Evolutionary conservation across 2,888 invertebrate genomes (phyloP), one percentile per base, ranked within the genome.

Genomic region (Drosophila ustulata): DNA sequence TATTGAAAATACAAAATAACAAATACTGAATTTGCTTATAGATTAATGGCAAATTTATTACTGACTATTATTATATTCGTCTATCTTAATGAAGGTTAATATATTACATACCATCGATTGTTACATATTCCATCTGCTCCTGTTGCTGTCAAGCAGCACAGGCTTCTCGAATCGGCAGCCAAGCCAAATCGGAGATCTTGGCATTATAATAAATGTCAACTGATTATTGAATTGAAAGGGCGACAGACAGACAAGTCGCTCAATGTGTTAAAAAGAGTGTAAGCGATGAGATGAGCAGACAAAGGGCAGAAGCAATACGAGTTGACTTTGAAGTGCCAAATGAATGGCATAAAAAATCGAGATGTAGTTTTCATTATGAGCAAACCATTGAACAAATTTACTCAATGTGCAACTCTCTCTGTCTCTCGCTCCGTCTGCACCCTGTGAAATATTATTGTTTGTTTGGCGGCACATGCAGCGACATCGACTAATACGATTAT

Each of bases 361-460:
- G 58, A 61, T 66, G 45, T 85, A 70, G 70, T 73, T 78, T 75
- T 78, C 70, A 83, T 83, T 89, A 72, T 82, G 50, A 70, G 65
- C 72, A 58, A 88, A 50, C 86, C 88, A 89, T 88, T 89, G 88
- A 83, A 88, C 86, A 89, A 88, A 89, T 83, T 79, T 88, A 56
- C 62, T 66, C 75, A 25, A 52, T 57, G 37, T 65, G 39, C 28
- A 47, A 37, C 11, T 37, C 30, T 11, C 8, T 26, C 23, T 28
- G 18, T 18, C 28, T 39, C 25, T 23, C 34, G 3, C 28, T 9
- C 18, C 4, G 2, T 13, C 8, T 34, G n/a, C n/a, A 11, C n/a
- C 8, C 25, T 68, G 39, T 63, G 69, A 66, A 51, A 47, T 63
- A 78, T 67, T 64, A 62, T 75, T 75, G 75, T 83, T 72, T 75